These are phyloP conservation scores for Amiota minor DNA, from an alignment of 2,888 invertebrate species.

Conservation along the genomic window DNA sequence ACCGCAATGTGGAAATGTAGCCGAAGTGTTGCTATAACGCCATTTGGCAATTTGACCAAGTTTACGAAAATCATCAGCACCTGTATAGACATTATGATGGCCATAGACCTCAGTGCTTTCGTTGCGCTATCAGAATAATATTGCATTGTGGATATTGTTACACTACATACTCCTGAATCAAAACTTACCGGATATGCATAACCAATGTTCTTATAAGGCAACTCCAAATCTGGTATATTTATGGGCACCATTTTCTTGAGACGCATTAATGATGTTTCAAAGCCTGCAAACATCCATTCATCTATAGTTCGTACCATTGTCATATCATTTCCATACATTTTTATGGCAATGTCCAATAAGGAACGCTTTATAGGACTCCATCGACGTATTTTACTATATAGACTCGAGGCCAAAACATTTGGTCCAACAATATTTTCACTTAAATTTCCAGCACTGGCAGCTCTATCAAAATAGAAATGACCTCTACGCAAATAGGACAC, in stretches of 20 bases:
- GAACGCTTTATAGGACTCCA: conserved; percentile 57
- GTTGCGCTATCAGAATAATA: conserved; percentile 79
- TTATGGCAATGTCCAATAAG: conserved; percentile 76
- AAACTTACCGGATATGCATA: conserved; percentile 82
- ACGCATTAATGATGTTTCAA: conserved; percentile 81
- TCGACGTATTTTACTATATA: conserved; percentile 46
- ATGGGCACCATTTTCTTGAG: conserved; percentile 74
- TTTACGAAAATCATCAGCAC: conserved; percentile 76
- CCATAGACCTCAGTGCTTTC: conserved; percentile 75
- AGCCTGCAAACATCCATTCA: conserved; percentile 86
- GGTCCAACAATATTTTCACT: conserved; percentile 54
- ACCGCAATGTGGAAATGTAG: conserved; percentile 76
- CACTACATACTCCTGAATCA: neutral
- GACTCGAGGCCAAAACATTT: conserved; percentile 57
- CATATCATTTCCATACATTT: conserved; percentile 75
- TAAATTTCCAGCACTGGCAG: conserved; percentile 49
- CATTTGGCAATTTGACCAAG: conserved; percentile 82
- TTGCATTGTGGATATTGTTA: neutral
- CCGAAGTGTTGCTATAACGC: conserved; percentile 79
- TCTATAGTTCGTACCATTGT: conserved; percentile 78
- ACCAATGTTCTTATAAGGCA: conserved; percentile 85
- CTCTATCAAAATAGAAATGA: conserved; percentile 78
- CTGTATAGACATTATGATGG: conserved; percentile 83
- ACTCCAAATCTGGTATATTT: conserved; percentile 75
- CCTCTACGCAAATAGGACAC: conserved; percentile 81